These are phyloP conservation scores for Drosophila parvula DNA, from an alignment of 1,140 invertebrate genomes.

Conservation along the genomic window DNA sequence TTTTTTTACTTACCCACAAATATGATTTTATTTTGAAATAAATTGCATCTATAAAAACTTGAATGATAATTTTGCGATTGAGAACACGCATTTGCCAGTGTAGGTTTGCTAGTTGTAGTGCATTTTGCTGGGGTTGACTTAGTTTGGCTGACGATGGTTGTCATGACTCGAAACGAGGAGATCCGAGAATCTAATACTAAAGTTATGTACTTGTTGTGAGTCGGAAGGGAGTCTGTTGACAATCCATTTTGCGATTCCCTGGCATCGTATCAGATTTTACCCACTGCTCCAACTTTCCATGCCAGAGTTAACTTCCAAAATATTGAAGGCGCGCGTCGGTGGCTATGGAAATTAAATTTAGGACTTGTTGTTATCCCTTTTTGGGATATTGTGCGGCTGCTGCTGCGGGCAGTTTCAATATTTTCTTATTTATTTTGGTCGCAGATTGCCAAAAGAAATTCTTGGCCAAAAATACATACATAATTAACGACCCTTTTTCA, in stretches of 20 bases:
- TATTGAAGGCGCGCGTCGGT: slow-evolving; percentile 15
- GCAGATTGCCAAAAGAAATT: slow-evolving; percentile 25
- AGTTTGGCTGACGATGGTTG: slow-evolving; percentile 20
- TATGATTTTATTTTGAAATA: not conserved
- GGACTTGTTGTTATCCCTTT: slow-evolving; percentile 17
- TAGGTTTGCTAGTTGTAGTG: slow-evolving; percentile 13
- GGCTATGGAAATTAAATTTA: slow-evolving; percentile 31
- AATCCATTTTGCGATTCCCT: slow-evolving; percentile 30
- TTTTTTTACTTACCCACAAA: too few relatives aligned
- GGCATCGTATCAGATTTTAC: slow-evolving; percentile 4
- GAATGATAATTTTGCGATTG: not conserved
- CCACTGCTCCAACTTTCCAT: not conserved
- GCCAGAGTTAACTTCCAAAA: slow-evolving; percentile 14
- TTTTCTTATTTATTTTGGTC: slow-evolving; percentile 29
- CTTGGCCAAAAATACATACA: slow-evolving; percentile 39
- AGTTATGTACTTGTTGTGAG: slow-evolving; percentile 45
- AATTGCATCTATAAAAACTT: not conserved
- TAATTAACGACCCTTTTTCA: slow-evolving; percentile 54
- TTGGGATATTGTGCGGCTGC: slow-evolving; percentile 24
- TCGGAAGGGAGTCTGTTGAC: slow-evolving; percentile 31
- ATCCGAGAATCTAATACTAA: slow-evolving; percentile 34
- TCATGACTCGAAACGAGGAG: slow-evolving; percentile 8
- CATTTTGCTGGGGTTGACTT: slow-evolving; percentile 38
- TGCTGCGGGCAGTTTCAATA: slow-evolving; percentile 14
- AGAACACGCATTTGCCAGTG: slow-evolving; percentile 2